Evolutionary conservation across 2,113 vertebrate genomes (phyloP).

Genomic region (Mystacornis crossleyi): DNA sequence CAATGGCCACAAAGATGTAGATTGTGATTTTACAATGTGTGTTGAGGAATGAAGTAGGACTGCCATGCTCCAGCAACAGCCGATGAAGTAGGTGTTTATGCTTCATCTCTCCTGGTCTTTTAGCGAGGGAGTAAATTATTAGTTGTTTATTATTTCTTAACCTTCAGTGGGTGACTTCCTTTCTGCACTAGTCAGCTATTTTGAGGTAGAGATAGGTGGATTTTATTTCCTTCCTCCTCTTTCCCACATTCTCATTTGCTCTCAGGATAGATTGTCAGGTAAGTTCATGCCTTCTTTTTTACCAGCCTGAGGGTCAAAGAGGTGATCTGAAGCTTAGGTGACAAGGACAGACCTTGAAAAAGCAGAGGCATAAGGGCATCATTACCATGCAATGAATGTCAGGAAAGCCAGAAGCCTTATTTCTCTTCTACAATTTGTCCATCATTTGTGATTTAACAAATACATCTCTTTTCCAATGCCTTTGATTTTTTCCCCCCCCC

Average conservation of each 20-base stretch:
- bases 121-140: conserved; percentile 18
- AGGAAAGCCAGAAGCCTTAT: neutral
- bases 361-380: neutral
- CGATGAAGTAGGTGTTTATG: neutral
- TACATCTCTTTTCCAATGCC: neutral
- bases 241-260: neutral
- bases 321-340: neutral
- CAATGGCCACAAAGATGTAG: conserved; percentile 8
- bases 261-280: neutral
- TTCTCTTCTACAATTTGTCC: neutral
- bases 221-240: neutral
- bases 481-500: neutral
- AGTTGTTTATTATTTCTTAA: conserved; percentile 48
- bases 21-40: neutral
- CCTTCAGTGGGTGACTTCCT: conserved; percentile 18
- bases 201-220: neutral
- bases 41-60: neutral
- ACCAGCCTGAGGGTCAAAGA: neutral
- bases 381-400: neutral
- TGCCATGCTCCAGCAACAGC: neutral
- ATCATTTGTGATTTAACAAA: neutral
- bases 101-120: conserved; percentile 22
- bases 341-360: neutral
- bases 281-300: neutral
- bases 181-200: conserved; percentile 15